Evolutionary conservation across 2,888 invertebrate genomes (phyloP).

Genomic region (Arge pagana): DNA sequence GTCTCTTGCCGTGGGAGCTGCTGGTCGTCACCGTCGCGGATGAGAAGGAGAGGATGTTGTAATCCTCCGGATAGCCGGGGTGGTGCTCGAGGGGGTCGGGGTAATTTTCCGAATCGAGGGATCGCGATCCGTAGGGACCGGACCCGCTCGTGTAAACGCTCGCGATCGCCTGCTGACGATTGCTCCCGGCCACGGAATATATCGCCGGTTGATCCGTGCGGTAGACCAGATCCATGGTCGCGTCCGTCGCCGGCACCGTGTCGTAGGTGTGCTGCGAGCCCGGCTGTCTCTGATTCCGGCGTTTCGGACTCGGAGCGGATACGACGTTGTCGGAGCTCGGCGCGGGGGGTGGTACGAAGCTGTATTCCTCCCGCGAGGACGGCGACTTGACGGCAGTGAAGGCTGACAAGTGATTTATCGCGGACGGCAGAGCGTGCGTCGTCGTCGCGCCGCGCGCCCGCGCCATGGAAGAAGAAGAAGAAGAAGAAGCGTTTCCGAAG

Average conservation of each 20-base stretch:
- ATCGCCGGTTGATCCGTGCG: constrained; percentile 68
- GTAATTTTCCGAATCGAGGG: constrained; percentile 62
- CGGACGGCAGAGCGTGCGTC: constrained; percentile 38
- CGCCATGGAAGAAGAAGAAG: constrained; percentile 9
- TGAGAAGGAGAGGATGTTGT: constrained; percentile 56
- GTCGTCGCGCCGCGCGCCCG: constrained; percentile 31
- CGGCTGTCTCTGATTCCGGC: constrained; percentile 55
- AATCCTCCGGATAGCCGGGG: constrained; percentile 52
- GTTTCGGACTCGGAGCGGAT: constrained; percentile 58
- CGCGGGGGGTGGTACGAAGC: constrained; percentile 62
- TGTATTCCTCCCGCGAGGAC: constrained; percentile 59
- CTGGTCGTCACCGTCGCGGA: constrained; percentile 54
- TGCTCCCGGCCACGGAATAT: constrained; percentile 75
- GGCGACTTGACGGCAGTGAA: constrained; percentile 64
- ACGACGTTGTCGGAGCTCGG: constrained; percentile 60
- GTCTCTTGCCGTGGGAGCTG: constrained; percentile 43
- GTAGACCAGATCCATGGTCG: constrained; percentile 57
- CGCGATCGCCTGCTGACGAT: constrained; percentile 73
- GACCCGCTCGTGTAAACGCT: constrained; percentile 74
- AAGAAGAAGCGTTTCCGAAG: constrained; percentile 42
- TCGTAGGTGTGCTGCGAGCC: constrained; percentile 46
- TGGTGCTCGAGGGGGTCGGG: constrained; percentile 71
- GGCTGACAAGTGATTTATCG: constrained; percentile 61
- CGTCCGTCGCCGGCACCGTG: constrained; percentile 45
- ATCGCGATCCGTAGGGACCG: constrained; percentile 65